These are phyloP conservation scores for Gobio gobio DNA, from an alignment of 2,113 vertebrate species.

Conservation along the genomic window DNA sequence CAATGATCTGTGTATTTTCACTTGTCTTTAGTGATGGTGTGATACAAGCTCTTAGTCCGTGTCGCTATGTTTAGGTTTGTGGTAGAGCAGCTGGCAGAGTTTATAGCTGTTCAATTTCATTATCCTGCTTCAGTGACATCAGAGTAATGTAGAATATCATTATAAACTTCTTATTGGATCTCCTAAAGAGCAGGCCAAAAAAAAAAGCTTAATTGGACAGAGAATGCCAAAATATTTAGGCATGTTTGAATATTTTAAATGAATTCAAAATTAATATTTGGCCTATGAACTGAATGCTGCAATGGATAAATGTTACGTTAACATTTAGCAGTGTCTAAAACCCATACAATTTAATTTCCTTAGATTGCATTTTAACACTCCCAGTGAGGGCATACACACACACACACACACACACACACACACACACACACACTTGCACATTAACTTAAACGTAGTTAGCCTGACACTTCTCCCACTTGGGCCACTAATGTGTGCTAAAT, in stretches of 20 bases:
- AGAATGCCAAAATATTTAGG: background rate
- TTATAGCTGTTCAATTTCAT: constrained; percentile 38
- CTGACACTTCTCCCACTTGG: constrained; percentile 10
- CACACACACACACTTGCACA: background rate
- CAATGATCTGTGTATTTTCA: constrained; percentile 49
- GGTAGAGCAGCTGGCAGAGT: constrained; percentile 47
- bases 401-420: constrained; percentile 24
- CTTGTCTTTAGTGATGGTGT: constrained; percentile 42
- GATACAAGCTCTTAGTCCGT: constrained; percentile 35
- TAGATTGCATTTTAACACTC: constrained; percentile 1
- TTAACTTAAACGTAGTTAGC: background rate
- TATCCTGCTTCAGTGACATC: constrained; percentile 32
- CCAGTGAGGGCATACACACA: background rate
- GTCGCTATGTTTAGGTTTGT: constrained; percentile 53
- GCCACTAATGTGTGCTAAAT: no score
- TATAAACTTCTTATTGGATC: background rate
- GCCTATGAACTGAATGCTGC: background rate
- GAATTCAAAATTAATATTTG: background rate
- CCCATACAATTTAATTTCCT: background rate
- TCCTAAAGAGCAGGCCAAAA: background rate
- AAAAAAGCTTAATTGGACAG: background rate
- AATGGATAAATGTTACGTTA: background rate
- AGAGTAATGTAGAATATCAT: no score
- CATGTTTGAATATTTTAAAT: background rate
- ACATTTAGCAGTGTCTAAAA: background rate